Base-by-base conservation (phyloP, 2,888 invertebrate species). In the Imbricaverruca yamaguchii region DNA sequence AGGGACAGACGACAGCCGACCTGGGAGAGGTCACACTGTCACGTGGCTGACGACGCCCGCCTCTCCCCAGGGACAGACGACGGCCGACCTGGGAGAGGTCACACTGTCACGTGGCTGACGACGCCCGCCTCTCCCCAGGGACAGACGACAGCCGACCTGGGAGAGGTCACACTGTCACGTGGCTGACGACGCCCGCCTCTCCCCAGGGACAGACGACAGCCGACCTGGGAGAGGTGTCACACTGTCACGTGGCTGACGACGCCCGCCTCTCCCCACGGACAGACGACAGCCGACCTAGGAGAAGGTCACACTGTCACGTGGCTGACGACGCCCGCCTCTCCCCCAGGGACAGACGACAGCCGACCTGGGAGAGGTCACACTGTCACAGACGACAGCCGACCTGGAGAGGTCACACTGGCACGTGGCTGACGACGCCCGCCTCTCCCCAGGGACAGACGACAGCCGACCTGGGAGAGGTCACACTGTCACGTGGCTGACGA, bases 71-170 rank as follows among this genome's bases (percentile, higher is more conserved):
- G 39, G 39, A 4, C 39, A 39, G 39, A 39, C 39, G 4, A n/a
- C n/a, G n/a, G 39, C 39, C 39, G 39, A 39, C 39, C 39, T 39
- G 39, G 39, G 39, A n/a, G 39, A 39, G 39, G 39, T 39, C 39
- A 39, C 39, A 39, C 39, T 39, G 39, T 39, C 39, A 39, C 87
- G 53, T 89, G 87, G 78, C n/a, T 61, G 86, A 86, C 85, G 6
- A 91, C 91, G 63, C 92, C 92, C 82, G 87, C 84, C 57, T 90
- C 90, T 81, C 90, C 91, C 92, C 92, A 93, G 0, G 92, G 89
- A 85, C 88, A 88, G 21, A 89, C 86, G 1, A 89, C 83, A 13
- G 86, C 83, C 79, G 86, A 85, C 9, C 88, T 87, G 82, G 9
- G 83, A n/a, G 83, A 82, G 82, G n/a, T 80, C n/a, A 67, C 59